These are phyloP conservation scores for Umimayanthus chanpuru DNA, from an alignment of 92 coral and sea anemone species.

Conservation along the genomic window DNA sequence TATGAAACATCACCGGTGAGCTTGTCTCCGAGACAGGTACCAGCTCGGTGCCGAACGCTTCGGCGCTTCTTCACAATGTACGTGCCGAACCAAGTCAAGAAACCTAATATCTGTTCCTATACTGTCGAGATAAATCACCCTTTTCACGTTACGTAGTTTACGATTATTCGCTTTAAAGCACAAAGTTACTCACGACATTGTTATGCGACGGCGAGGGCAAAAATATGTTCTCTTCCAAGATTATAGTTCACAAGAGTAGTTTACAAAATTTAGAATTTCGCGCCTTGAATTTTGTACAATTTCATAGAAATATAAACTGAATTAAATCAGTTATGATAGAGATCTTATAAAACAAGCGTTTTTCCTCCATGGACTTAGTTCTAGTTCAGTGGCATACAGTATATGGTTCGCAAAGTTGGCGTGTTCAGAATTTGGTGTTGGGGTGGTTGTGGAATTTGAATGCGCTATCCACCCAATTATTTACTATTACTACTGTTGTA, in stretches of 20 bases:
- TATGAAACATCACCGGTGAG: not conserved
- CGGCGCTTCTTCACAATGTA: slow-evolving; percentile 13
- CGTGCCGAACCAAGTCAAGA: not conserved
- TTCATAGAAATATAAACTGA: not conserved
- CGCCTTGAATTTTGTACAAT: not conserved
- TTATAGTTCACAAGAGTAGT: not conserved
- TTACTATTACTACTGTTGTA: not conserved
- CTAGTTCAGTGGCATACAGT: not conserved
- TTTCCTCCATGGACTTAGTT: not conserved
- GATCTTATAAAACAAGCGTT: too few species aligned
- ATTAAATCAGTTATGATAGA: not conserved
- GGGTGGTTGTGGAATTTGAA: slow-evolving; percentile 26
- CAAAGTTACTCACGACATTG: slow-evolving; percentile 32
- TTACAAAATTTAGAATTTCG: not conserved
- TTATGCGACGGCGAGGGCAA: not conserved
- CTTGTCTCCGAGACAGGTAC: slow-evolving; percentile 28
- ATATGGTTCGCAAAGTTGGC: not conserved
- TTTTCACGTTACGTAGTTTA: not conserved
- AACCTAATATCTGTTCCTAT: slow-evolving; percentile 3
- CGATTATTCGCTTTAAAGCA: not conserved
- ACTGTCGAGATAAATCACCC: slow-evolving; percentile 16
- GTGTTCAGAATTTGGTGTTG: not conserved
- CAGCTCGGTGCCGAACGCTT: slow-evolving; percentile 11
- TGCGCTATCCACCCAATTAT: slow-evolving; percentile 25
- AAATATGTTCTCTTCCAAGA: not conserved